Evolutionary conservation across 1,140 invertebrate species (phyloP).

Genomic region (Hypsibius dujardini): DNA sequence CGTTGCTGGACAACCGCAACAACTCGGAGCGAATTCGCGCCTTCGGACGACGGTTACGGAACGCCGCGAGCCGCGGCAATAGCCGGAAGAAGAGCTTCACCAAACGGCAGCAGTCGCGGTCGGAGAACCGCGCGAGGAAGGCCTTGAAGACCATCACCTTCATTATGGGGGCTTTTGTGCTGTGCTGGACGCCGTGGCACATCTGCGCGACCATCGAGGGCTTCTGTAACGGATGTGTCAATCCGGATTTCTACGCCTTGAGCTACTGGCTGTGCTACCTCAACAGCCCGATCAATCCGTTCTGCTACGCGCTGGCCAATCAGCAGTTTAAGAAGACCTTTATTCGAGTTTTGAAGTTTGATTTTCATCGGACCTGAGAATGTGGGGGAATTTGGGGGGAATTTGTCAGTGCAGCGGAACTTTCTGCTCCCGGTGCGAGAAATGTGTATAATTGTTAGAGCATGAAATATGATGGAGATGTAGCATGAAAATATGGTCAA

Average conservation of each 20-base stretch:
- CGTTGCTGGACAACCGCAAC: constrained; percentile 9
- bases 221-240: constrained; percentile 72
- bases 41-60: constrained; percentile 38
- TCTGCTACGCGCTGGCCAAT: constrained; percentile 95
- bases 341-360: constrained; percentile 71
- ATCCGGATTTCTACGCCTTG: constrained; percentile 84
- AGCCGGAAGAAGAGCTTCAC: constrained; percentile 37
- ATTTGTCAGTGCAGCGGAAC: no score
- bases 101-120: constrained; percentile 77
- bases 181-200: constrained; percentile 99
- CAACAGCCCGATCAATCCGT: constrained; percentile 93
- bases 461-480: no score
- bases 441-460: no score
- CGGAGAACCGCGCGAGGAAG: constrained; percentile 92
- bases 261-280: constrained; percentile 97
- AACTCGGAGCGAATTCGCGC: background rate
- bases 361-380: constrained; percentile 66
- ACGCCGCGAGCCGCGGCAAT: constrained; percentile 55
- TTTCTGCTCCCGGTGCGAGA: no score
- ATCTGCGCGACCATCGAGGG: constrained; percentile 79
- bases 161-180: constrained; percentile 89
- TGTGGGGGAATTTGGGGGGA: no score
- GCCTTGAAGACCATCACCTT: constrained; percentile 96
- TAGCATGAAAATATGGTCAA: no score
- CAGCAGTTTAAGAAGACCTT: constrained; percentile 99